Percentiles rank a stretch among this genome's conserved stretches.
Conservation (phyloP, 2,797 vertebrate species). For the Xenops minutus region DNA sequence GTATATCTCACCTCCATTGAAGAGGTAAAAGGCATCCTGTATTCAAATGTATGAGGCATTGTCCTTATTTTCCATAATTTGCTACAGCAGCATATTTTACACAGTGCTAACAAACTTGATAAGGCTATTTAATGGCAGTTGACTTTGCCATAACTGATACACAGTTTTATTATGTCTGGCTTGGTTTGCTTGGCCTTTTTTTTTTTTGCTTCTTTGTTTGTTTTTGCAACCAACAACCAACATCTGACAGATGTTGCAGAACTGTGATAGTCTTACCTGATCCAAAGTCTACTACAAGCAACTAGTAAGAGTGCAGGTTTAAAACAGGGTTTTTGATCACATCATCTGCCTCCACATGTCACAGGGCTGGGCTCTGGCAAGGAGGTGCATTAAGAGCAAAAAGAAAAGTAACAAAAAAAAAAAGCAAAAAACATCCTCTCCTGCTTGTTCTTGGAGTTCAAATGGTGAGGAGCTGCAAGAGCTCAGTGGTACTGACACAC, state of each 20-base stretch:
- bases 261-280: not conserved
- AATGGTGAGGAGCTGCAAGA: not conserved
- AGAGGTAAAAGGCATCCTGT: not conserved
- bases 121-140: not conserved
- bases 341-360: not conserved
- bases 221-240: too few species aligned
- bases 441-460: not conserved
- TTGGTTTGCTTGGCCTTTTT: not conserved
- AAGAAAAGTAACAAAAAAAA: not conserved
- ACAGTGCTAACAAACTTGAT: not conserved
- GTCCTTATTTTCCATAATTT: not conserved
- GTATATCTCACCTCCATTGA: not conserved
- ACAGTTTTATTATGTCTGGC: not conserved
- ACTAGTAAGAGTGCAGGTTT: not conserved
- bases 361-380: not conserved
- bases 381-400: not conserved
- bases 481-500: not conserved
- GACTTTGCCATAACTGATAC: not conserved
- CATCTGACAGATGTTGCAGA: not conserved
- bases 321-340: not conserved
- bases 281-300: not conserved
- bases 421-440: not conserved
- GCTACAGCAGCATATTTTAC: accelerated
- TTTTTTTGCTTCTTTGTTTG: too few species aligned
- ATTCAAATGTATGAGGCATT: accelerated